A percentile compares a stretch with the other conserved stretches of the same genome.
These are phyloP conservation scores for Drosophila meridionalis DNA, from an alignment of 2,888 invertebrate genomes.

Conservation along the genomic window DNA sequence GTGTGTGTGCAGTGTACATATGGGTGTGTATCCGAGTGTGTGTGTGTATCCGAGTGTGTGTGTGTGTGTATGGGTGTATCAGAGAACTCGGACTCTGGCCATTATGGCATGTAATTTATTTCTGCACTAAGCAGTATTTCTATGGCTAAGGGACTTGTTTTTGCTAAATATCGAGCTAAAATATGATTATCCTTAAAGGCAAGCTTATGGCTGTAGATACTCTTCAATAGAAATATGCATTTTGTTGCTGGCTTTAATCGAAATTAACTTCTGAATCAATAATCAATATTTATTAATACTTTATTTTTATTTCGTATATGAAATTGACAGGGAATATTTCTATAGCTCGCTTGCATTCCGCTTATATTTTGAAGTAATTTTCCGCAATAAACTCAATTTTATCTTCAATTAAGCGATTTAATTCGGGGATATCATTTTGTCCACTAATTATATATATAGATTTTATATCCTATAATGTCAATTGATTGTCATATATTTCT, in stretches of 20 bases:
- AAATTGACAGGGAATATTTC: no score
- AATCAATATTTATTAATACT: no score
- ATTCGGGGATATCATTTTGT: no score
- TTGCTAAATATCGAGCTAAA: slow-evolving; percentile 10
- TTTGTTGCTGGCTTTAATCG: neutral
- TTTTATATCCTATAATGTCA: no score
- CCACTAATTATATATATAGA: no score
- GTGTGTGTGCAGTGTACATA: neutral
- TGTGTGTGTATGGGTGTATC: slow-evolving; percentile 5
- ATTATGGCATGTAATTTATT: slow-evolving; percentile 69
- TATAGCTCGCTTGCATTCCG: no score
- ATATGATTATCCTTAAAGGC: neutral
- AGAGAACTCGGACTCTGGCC: slow-evolving; percentile 37
- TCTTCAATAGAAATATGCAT: neutral
- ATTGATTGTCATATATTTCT: no score
- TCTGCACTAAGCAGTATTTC: slow-evolving; percentile 41
- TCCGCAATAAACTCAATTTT: no score
- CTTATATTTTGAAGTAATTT: no score
- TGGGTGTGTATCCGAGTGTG: neutral
- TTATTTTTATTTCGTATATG: no score
- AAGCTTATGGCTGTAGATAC: neutral
- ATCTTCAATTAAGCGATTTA: no score
- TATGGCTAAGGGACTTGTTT: slow-evolving; percentile 13
- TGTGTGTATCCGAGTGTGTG: neutral
- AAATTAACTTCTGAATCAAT: neutral